Conservation (phyloP, 2,888 invertebrate genomes). For the Parnassius smintheus region DNA sequence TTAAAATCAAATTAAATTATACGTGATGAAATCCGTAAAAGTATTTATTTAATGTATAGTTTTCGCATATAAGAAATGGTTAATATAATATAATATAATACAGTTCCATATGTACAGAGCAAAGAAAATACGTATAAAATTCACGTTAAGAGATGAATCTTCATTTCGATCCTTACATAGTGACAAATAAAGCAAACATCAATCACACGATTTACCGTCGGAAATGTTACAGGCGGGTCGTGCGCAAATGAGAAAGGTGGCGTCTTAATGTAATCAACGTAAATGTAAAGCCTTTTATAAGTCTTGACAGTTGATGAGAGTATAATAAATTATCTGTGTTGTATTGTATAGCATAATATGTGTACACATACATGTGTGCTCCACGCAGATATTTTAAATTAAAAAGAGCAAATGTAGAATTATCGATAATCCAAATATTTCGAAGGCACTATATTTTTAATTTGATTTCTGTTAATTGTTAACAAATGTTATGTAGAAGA, state of each 20-base stretch:
- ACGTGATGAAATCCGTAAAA: not conserved
- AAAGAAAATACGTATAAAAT: not conserved
- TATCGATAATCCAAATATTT: too few species aligned
- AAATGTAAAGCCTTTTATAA: not conserved
- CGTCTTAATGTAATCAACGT: not conserved
- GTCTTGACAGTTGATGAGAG: not conserved
- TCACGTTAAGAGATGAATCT: slow-evolving; percentile 6
- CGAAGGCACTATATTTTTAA: too few species aligned
- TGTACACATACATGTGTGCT: too few species aligned
- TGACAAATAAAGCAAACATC: slow-evolving; percentile 18
- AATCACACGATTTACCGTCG: slow-evolving; percentile 13
- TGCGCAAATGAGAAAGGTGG: not conserved
- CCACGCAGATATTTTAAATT: too few species aligned
- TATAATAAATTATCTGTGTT: too few species aligned
- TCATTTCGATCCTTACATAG: slow-evolving; percentile 4
- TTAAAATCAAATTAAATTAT: not conserved
- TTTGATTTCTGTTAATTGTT: too few species aligned
- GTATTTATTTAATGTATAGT: not conserved
- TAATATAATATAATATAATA: not conserved
- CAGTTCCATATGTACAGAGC: not conserved
- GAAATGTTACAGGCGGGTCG: not conserved
- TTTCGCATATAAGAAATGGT: too few species aligned
- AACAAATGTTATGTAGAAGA: too few species aligned
- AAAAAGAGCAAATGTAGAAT: too few species aligned
- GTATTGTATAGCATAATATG: too few species aligned